Evolutionary conservation across 2,797 vertebrate species (phyloP), one percentile per base, ranked within the genome.

Genomic region (Kryptopterus vitreolus): DNA sequence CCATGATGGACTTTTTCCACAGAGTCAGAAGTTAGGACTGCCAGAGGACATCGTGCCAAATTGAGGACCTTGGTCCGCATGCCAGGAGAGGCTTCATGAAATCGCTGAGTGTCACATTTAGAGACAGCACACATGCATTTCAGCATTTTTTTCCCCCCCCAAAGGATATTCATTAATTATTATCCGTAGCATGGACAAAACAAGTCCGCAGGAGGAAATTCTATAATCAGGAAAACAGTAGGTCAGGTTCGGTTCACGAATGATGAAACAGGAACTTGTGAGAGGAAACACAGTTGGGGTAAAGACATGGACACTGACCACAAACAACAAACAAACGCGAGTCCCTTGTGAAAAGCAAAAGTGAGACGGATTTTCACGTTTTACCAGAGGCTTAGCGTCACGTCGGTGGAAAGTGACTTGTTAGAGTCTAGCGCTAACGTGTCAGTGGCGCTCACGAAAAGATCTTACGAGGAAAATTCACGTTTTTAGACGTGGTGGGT

Each of bases 1-100:
- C 31, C 20, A 0, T n/a, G 31, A 55, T 38, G 50, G 29, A n/a
- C 52, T 35, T 8, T 24, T 50, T 57, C n/a, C 52, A 35, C 52
- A n/a, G 52, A 38, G n/a, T 35, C 70, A 38, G 2, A 9, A 68
- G 1, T n/a, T 18, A 50, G n/a, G 43, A 35, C 31, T 73, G 70
- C 29, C 70, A 72, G 70, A 38, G 70, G 70, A 57, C 52, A 1
- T n/a, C 10, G 70, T 57, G 70, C 55, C 70, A 57, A 72, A 38
- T 16, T 2, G 13, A 24, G 52, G 71, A 73, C 71, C 52, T 73
- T 15, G 22, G 13, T 16, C 38, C 8, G 10, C 33, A 16, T 73
- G 71, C 71, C 71, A 73, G 31, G 20, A 72, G 12, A 73, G 7
- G 48, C 69, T 53, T 53, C 29, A 7, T 70, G 46, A 70, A 70